Conservation (phyloP, 1,140 invertebrate genomes). For the Nebria ingens region DNA sequence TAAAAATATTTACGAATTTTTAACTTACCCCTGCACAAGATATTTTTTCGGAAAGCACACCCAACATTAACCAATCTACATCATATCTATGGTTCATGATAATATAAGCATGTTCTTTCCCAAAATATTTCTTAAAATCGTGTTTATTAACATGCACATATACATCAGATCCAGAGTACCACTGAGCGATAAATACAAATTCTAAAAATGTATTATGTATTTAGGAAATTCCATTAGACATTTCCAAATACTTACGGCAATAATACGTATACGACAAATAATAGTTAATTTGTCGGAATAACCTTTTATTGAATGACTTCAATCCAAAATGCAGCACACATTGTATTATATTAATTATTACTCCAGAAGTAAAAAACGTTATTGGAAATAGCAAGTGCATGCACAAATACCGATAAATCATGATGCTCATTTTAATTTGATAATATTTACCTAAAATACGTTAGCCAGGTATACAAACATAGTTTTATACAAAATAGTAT, state of each 20-base stretch:
- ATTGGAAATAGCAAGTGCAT: slow-evolving; percentile 30
- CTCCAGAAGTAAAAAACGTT: slow-evolving; percentile 42
- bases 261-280: slow-evolving; percentile 45
- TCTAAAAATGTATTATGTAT: too few relatives aligned
- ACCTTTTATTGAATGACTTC: slow-evolving; percentile 26
- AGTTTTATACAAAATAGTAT: too few relatives aligned
- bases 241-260: slow-evolving; percentile 43
- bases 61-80: slow-evolving; percentile 82
- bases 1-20: too few relatives aligned
- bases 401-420: neutral
- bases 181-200: slow-evolving; percentile 77
- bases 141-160: slow-evolving; percentile 62
- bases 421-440: too few relatives aligned
- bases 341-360: slow-evolving; percentile 43
- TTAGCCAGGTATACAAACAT: too few relatives aligned
- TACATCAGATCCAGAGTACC: slow-evolving; percentile 71
- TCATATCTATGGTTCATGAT: slow-evolving; percentile 91
- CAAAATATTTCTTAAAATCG: slow-evolving; percentile 62
- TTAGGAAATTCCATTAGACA: too few relatives aligned
- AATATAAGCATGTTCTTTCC: slow-evolving; percentile 75
- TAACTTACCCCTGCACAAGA: slow-evolving; percentile 62
- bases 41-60: slow-evolving; percentile 66
- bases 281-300: slow-evolving; percentile 45
- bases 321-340: slow-evolving; percentile 31
- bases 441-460: too few relatives aligned